These are phyloP conservation scores for Muscicapa comitata DNA, from an alignment of 2,797 vertebrate genomes.

Conservation along the genomic window DNA sequence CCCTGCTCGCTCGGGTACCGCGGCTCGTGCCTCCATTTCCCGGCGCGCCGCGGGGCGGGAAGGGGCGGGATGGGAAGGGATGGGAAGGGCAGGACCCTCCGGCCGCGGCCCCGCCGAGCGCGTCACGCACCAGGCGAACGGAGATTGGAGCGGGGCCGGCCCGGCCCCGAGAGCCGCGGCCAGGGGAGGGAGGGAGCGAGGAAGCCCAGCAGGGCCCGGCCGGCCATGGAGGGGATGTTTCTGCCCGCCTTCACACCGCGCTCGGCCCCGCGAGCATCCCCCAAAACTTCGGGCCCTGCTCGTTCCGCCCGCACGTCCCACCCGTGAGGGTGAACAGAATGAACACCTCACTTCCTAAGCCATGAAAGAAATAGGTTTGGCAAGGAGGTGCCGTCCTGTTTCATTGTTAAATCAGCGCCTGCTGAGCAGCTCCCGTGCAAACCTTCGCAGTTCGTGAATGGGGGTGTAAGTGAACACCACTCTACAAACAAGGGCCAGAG, in stretches of 20 bases:
- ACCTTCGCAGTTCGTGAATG: fast-evolving
- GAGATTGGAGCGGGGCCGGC: not conserved
- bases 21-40: not conserved
- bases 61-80: not conserved
- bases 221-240: fast-evolving
- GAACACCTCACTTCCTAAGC: fast-evolving
- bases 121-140: not conserved
- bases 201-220: not conserved
- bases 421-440: not conserved
- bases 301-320: not conserved
- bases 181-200: not conserved
- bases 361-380: fast-evolving
- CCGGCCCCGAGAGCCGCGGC: not conserved
- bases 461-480: not conserved
- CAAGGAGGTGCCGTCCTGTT: fast-evolving
- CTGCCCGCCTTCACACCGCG: fast-evolving
- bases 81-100: not conserved
- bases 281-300: not conserved
- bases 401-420: fast-evolving
- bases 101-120: not conserved
- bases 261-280: not conserved
- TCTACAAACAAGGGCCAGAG: not conserved
- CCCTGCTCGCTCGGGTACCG: fast-evolving
- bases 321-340: fast-evolving
- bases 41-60: not conserved